Evolutionary conservation across 2,113 vertebrate genomes (phyloP).

Genomic region (Deroptyus accipitrinus): DNA sequence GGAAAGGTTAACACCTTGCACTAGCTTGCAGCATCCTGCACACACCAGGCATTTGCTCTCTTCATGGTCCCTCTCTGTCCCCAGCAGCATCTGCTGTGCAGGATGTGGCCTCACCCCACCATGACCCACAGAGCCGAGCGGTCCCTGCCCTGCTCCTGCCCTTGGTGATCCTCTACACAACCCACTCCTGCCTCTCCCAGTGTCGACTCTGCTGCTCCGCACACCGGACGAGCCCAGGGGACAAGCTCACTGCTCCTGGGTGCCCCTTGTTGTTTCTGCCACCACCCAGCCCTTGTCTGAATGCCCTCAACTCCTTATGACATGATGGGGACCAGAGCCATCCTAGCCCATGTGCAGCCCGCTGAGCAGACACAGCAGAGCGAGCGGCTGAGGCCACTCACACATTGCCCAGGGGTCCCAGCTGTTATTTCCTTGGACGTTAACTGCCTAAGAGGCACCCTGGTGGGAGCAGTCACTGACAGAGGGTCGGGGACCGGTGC

Average conservation of each 20-base stretch:
- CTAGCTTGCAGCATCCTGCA: background rate
- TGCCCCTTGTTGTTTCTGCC: background rate
- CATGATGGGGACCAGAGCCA: background rate
- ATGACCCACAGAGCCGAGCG: rapidly evolving
- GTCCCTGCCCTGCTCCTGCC: background rate
- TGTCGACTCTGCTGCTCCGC: background rate
- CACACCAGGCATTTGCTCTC: background rate
- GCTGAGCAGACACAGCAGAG: rapidly evolving
- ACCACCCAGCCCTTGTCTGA: background rate
- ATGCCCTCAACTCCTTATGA: rapidly evolving
- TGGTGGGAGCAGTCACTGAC: background rate
- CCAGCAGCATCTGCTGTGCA: background rate
- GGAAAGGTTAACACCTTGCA: background rate
- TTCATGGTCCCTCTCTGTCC: background rate
- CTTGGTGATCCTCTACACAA: background rate
- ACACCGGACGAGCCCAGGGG: background rate
- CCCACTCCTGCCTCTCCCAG: background rate
- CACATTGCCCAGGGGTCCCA: background rate
- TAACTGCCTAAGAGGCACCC: background rate
- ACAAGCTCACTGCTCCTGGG: background rate
- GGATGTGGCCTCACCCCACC: background rate
- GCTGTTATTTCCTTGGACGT: background rate
- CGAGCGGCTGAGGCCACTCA: background rate
- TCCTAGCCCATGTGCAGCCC: background rate
- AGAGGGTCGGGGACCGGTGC: background rate